Evolutionary conservation across 2,797 vertebrate species (phyloP).

Genomic region (Gymnoscopelus microlampas): DNA sequence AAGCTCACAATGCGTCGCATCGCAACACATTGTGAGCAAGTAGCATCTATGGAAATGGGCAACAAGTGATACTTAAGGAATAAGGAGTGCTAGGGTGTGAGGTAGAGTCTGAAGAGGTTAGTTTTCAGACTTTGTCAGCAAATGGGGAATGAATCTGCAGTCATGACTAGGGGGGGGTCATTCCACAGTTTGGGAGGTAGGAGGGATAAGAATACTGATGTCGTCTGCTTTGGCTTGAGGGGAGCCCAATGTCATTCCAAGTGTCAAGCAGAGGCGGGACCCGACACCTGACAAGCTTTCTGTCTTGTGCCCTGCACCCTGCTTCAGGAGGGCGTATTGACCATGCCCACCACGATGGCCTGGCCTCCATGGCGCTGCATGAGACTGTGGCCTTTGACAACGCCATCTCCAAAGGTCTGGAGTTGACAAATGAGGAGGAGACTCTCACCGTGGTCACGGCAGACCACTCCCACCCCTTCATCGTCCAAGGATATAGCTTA

Average conservation of each 20-base stretch:
- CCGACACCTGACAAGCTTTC: neutral
- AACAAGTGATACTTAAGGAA: no score
- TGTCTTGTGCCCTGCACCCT: neutral
- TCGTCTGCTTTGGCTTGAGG: no score
- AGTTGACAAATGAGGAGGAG: constrained; percentile 78
- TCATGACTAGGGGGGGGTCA: no score
- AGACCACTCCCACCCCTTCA: constrained; percentile 82
- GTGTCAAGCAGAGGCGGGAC: neutral
- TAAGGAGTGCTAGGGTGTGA: no score
- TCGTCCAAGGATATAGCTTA: constrained; percentile 80
- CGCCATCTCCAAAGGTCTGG: constrained; percentile 75
- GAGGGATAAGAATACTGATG: no score
- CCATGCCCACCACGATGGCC: constrained; percentile 80
- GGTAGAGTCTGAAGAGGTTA: no score
- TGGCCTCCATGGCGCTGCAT: constrained; percentile 79
- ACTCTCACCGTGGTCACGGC: constrained; percentile 81
- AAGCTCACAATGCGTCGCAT: no score
- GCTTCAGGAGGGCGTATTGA: constrained; percentile 83
- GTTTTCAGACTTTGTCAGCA: no score
- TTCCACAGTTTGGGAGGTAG: no score
- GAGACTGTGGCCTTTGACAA: constrained; percentile 78
- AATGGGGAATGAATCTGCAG: no score
- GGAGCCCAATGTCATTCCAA: neutral
- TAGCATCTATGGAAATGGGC: no score
- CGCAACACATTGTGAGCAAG: no score